Evolutionary conservation across 1,140 invertebrate species (phyloP).

Genomic region (Neodiprion lecontei): DNA sequence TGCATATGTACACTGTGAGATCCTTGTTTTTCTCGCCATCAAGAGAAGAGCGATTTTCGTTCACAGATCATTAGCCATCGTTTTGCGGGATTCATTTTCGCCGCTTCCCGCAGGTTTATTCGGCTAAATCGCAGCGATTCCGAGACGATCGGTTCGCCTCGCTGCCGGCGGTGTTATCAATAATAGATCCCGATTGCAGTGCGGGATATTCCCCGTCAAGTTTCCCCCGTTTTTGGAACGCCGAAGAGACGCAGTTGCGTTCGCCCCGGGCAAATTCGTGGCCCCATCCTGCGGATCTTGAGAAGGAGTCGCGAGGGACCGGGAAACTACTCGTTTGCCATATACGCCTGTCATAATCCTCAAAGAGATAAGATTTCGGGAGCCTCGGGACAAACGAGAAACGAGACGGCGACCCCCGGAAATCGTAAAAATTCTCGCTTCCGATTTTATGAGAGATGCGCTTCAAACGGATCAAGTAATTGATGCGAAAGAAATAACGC

Average conservation of each 20-base stretch:
- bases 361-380: constrained; percentile 3
- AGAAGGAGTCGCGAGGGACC: constrained; percentile 6
- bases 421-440: no score
- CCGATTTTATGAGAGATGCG: no score
- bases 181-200: background rate
- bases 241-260: background rate
- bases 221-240: background rate
- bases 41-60: no score
- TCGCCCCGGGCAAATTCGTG: background rate
- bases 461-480: no score
- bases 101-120: no score
- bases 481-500: no score
- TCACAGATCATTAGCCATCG: no score
- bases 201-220: background rate
- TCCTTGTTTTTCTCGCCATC: no score
- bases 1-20: no score
- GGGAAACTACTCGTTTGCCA: constrained; percentile 7
- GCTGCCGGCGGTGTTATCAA: background rate
- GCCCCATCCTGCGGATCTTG: background rate
- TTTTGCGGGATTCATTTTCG: no score
- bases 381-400: background rate
- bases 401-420: background rate
- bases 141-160: background rate
- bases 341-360: constrained; percentile 4
- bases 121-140: background rate